Base-by-base conservation (phyloP, 2,113 vertebrate genomes). In the Zosterops pallidus region DNA sequence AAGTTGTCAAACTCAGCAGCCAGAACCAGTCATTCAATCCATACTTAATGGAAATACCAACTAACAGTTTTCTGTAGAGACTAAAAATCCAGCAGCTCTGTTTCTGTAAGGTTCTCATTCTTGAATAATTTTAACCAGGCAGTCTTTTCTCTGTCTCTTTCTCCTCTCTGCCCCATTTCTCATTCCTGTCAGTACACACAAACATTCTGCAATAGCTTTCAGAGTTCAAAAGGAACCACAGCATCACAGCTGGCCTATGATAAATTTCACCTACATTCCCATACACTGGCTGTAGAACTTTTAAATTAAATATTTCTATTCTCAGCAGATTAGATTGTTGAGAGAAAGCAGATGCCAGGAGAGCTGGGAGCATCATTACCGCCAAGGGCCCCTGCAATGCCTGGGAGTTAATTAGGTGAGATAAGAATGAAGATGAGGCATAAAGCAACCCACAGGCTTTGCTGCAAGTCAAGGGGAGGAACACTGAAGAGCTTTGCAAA, bases 271-370 rank as follows among this genome's bases (percentile, higher is more conserved):
- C 47, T 76, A 10, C 29, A 6, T 65, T 92, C 86, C 72, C 64
- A 78, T 28, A 42, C 19, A 67, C 11, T 39, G 42, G 23, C 68
- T 89, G 39, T 19, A 77, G 67, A 62, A 83, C 31, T 90, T 94
- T 70, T 86, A 83, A 83, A 75, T 81, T 42, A 92, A 84, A 56
- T 92, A 90, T 88, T 83, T 83, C 85, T 83, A 41, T 87, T 90
- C 83, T 65, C 68, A 19, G 83, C 68, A 83, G 80, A 91, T 81
- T 24, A 70, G 44, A 47, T 3, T 52, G 60, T 16, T 90, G 95
- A 95, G 60, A 83, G 81, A 81, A 93, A 93, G 84, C 94, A 95
- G 95, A 96, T 52, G 83, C 72, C 59, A 83, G 44, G 56, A 92
- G 64, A 83, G 89, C 80, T 94, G 83, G 83, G 77, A 83, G 76